These are phyloP conservation scores for Leucoraja ocellata DNA, from an alignment of 2,797 vertebrate genomes.

Conservation along the genomic window DNA sequence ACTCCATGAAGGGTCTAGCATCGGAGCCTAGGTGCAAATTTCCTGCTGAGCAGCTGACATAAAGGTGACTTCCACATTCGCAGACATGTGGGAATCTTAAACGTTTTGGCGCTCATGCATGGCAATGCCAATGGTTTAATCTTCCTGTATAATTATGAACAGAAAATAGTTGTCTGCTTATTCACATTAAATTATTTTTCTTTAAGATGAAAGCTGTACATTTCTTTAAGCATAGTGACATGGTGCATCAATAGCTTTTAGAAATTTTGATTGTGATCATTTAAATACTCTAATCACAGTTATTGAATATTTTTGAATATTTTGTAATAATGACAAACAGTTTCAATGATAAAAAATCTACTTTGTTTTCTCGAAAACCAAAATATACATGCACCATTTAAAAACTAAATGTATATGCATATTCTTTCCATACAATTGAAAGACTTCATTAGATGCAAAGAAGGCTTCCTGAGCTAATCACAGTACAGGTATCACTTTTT, in stretches of 20 bases:
- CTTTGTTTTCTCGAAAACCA: background rate
- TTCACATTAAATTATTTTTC: background rate
- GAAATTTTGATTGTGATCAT: background rate
- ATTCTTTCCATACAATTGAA: background rate
- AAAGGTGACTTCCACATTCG: no score
- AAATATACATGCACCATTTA: background rate
- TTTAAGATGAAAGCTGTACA: background rate
- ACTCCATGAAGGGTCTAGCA: no score
- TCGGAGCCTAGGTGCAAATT: no score
- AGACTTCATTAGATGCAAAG: background rate
- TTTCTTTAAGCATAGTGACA: background rate
- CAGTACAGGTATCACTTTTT: background rate
- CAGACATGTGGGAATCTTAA: no score
- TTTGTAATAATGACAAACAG: background rate
- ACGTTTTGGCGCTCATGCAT: no score
- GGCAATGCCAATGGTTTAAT: no score
- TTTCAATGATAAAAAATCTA: background rate
- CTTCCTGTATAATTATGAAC: background rate
- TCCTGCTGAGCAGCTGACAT: no score
- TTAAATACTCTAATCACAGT: background rate
- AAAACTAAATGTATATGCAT: background rate
- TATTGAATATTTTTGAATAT: background rate
- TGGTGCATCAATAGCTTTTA: background rate
- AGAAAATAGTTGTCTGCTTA: background rate
- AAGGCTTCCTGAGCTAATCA: background rate